These are phyloP conservation scores for Eristalis pertinax DNA, from an alignment of 2,888 invertebrate genomes.

Conservation along the genomic window DNA sequence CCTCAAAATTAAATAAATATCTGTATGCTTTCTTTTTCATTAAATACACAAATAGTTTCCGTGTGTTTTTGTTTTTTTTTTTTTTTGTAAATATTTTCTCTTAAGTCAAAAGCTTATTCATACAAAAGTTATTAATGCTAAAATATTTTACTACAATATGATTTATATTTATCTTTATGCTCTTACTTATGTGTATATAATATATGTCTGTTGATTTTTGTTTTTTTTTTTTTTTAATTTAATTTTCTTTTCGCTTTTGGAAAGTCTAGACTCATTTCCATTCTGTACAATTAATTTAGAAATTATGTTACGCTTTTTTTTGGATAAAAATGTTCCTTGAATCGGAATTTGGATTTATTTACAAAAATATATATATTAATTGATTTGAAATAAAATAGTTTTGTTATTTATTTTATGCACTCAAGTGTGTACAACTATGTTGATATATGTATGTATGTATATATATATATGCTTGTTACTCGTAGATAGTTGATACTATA, in stretches of 20 bases:
- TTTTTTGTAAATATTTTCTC: not conserved
- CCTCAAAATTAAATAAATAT: not conserved
- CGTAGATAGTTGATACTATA: not conserved
- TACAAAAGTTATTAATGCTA: constrained; percentile 16
- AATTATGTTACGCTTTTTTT: constrained; percentile 72
- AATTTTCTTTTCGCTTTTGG: not conserved
- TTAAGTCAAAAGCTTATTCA: not conserved
- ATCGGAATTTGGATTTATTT: constrained; percentile 55
- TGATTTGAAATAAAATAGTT: constrained; percentile 16
- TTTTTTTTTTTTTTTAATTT: too few relatives aligned
- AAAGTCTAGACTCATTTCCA: constrained; percentile 38
- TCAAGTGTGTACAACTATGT: not conserved
- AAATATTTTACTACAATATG: constrained; percentile 34
- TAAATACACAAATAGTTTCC: not conserved
- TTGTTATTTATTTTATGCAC: not conserved
- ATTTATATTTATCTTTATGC: constrained; percentile 5
- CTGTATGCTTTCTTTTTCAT: not conserved
- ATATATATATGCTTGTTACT: constrained; percentile 1
- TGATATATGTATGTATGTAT: constrained; percentile 4
- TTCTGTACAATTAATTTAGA: constrained; percentile 71
- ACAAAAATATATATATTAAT: constrained; percentile 59
- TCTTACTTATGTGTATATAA: not conserved
- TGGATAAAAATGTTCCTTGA: constrained; percentile 59
- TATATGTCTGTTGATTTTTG: constrained; percentile 10
- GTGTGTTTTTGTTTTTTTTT: not conserved